Conservation (phyloP, 2,113 vertebrate species). For the Corydoras maculifer region DNA sequence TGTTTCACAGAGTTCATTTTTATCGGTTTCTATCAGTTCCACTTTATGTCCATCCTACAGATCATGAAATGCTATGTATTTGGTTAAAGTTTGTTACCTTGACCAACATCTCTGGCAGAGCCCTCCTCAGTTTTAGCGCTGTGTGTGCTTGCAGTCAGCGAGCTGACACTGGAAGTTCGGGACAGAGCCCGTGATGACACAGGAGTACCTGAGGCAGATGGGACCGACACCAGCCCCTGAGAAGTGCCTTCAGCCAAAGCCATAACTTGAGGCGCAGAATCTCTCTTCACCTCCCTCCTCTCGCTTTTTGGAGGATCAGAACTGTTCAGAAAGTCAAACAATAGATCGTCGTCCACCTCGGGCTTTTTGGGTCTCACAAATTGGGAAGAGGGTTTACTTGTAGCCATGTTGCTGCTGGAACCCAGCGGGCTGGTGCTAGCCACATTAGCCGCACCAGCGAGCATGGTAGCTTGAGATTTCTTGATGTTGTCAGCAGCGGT, state of each 20-base stretch:
- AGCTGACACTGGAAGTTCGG: constrained; percentile 72
- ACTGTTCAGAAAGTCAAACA: constrained; percentile 98
- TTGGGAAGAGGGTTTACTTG: constrained; percentile 68
- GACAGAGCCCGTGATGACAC: constrained; percentile 65
- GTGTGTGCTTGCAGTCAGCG: constrained; percentile 64
- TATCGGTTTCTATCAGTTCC: no score
- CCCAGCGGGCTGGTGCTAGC: constrained; percentile 51
- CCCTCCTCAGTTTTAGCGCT: constrained; percentile 73
- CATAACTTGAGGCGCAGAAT: constrained; percentile 52
- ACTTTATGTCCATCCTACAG: not conserved
- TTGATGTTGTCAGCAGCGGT: constrained; percentile 86
- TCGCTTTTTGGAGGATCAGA: constrained; percentile 76
- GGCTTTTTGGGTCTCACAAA: constrained; percentile 87
- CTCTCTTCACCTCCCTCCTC: constrained; percentile 73
- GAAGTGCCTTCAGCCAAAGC: constrained; percentile 37
- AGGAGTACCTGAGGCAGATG: constrained; percentile 59
- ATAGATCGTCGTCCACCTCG: constrained; percentile 88
- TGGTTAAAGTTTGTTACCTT: constrained; percentile 62
- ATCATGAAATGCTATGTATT: not conserved
- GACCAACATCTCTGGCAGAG: constrained; percentile 66
- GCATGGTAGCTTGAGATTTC: constrained; percentile 72
- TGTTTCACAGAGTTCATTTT: no score
- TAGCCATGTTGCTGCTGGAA: constrained; percentile 37
- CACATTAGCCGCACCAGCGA: constrained; percentile 74
- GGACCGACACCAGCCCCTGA: constrained; percentile 47